phyloP scores from a whole-genome alignment of 37 sponge, comb jelly and placozoan species.

The Crambe crambe region DNA sequence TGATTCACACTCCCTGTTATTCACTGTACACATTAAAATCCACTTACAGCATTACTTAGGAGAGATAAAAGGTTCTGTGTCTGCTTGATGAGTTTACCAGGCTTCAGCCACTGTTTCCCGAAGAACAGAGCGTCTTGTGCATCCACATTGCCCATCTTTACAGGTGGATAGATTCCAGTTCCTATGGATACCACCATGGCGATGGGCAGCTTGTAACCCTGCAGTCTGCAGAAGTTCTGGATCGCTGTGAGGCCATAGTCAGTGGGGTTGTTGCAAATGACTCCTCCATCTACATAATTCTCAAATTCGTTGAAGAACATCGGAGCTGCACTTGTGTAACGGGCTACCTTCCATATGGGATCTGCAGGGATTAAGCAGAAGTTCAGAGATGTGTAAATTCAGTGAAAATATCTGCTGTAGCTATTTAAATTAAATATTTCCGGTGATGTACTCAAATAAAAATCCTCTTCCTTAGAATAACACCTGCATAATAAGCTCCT shows the following conservation, averaged over 20 bases:
- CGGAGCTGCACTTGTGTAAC: constrained; percentile 51
- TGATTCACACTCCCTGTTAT: neutral
- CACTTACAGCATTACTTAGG: constrained; percentile 36
- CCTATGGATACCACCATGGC: constrained; percentile 54
- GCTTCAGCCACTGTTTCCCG: constrained; percentile 36
- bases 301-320: constrained; percentile 39
- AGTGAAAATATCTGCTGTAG: too few species aligned
- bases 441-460: too few species aligned
- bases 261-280: constrained; percentile 67
- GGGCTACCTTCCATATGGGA: constrained; percentile 47
- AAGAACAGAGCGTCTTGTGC: constrained; percentile 45
- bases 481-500: too few species aligned
- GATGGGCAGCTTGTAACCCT: constrained; percentile 25
- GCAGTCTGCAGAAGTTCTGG: constrained; percentile 38
- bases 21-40: neutral
- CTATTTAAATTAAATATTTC: too few species aligned
- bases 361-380: constrained; percentile 16
- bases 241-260: constrained; percentile 56
- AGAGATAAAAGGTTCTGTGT: constrained; percentile 21
- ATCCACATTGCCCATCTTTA: constrained; percentile 29
- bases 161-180: constrained; percentile 29
- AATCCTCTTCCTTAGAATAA: too few species aligned
- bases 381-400: too few species aligned
- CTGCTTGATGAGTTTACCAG: constrained; percentile 1
- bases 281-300: constrained; percentile 64